Evolutionary conservation across 2,113 vertebrate species (phyloP).

Genomic region (Gobius niger): DNA sequence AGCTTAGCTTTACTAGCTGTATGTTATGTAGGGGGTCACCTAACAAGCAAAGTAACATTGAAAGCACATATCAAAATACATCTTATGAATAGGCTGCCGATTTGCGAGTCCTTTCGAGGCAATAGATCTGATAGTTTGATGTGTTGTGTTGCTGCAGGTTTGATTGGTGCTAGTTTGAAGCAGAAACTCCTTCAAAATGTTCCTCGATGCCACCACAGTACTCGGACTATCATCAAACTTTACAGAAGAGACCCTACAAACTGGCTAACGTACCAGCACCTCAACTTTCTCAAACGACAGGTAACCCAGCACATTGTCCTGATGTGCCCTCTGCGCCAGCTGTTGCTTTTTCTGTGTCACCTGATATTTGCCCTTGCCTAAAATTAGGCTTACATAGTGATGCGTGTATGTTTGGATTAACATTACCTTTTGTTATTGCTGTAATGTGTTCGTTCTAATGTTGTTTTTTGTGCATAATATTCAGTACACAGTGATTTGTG

Average conservation of each 20-base stretch:
- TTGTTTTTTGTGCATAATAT: no score
- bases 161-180: slow-evolving; percentile 70
- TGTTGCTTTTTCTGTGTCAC: not conserved
- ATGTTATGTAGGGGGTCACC: slow-evolving; percentile 6
- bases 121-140: not conserved
- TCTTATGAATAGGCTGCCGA: not conserved
- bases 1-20: slow-evolving; percentile 33
- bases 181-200: slow-evolving; percentile 67
- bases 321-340: not conserved
- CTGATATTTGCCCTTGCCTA: not conserved
- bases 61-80: not conserved
- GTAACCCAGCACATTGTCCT: slow-evolving; percentile 59
- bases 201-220: slow-evolving; percentile 40
- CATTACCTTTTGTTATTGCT: no score
- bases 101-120: not conserved
- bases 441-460: no score
- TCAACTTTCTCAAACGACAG: slow-evolving; percentile 85
- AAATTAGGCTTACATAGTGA: no score
- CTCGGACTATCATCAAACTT: slow-evolving; percentile 68
- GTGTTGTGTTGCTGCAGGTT: slow-evolving; percentile 61
- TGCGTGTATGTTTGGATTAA: no score
- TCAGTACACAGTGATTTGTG: no score
- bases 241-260: slow-evolving; percentile 61
- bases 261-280: slow-evolving; percentile 85
- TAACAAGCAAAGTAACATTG: not conserved